A percentile compares a stretch with the other conserved stretches of the same genome.
Evolutionary conservation across 2,888 invertebrate genomes (phyloP).

Genomic region (Elaeidobius kamerunicus): DNA sequence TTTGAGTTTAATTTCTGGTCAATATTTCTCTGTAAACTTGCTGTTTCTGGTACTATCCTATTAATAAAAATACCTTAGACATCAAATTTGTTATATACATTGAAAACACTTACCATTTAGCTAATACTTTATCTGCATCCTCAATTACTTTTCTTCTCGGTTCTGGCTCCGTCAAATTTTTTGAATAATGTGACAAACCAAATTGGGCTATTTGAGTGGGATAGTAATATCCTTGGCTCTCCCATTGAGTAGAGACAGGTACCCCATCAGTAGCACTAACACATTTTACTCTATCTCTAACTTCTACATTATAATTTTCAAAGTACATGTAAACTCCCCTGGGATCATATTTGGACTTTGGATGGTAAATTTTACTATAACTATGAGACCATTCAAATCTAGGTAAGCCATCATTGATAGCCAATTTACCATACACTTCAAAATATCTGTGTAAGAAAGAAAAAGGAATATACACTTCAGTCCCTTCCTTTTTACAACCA

Average conservation of each 20-base stretch:
- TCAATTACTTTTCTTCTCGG: conserved; percentile 72
- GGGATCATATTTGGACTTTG: conserved; percentile 85
- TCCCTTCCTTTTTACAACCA: conserved; percentile 49
- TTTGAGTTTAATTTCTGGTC: conserved; percentile 59
- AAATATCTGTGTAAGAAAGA: conserved; percentile 91
- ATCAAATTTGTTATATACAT: neutral
- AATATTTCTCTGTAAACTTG: conserved; percentile 60
- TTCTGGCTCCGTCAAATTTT: conserved; percentile 83
- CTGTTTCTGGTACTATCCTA: conserved; percentile 74
- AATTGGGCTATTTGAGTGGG: conserved; percentile 99
- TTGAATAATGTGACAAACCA: conserved; percentile 95
- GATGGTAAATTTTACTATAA: conserved; percentile 86
- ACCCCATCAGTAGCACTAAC: conserved; percentile 92
- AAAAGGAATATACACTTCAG: conserved; percentile 89
- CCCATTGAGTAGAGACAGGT: conserved; percentile 97
- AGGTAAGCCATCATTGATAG: conserved; percentile 68
- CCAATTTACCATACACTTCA: conserved; percentile 88
- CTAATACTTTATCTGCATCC: conserved; percentile 52
- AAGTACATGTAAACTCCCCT: conserved; percentile 93
- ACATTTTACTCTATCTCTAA: conserved; percentile 84
- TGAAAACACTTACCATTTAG: conserved; percentile 21
- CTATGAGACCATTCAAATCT: conserved; percentile 95
- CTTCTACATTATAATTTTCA: conserved; percentile 97
- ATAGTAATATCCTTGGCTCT: conserved; percentile 92
- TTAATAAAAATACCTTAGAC: neutral